Evolutionary conservation across 2,797 vertebrate species (phyloP).

Genomic region (Scleropages formosus): DNA sequence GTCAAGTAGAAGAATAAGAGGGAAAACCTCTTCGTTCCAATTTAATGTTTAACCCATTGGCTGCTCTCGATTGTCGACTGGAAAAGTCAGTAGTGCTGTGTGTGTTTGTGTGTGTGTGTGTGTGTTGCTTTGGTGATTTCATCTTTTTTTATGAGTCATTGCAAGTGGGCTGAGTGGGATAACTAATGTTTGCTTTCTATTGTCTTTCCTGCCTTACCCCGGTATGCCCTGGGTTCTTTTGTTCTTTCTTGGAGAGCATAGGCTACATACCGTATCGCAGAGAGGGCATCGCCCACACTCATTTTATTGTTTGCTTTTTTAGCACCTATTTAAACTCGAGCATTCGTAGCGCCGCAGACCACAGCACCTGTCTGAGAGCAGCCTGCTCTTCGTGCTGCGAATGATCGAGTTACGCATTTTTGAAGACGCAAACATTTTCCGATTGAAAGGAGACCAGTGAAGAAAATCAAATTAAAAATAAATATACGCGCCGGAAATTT

Average conservation of each 20-base stretch:
- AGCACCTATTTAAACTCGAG: too few species aligned
- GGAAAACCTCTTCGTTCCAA: neutral
- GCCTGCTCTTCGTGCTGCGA: neutral
- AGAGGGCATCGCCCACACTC: neutral
- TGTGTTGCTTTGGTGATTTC: conserved; percentile 11
- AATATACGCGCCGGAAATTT: too few species aligned
- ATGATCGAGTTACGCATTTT: neutral
- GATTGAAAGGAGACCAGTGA: too few species aligned
- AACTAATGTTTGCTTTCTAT: conserved; percentile 23
- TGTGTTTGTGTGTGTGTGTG: too few species aligned
- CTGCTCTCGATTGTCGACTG: neutral
- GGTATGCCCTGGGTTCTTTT: neutral
- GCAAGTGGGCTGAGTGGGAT: conserved; percentile 7
- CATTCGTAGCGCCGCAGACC: too few species aligned
- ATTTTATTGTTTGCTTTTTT: too few species aligned
- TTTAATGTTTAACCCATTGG: conserved; percentile 4
- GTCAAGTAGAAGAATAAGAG: conserved; percentile 13
- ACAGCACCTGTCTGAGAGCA: too few species aligned
- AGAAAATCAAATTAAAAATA: too few species aligned
- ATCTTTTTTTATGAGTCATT: conserved; percentile 27
- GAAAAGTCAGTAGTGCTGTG: conserved; percentile 1
- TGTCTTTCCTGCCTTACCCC: conserved; percentile 21
- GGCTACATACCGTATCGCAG: neutral
- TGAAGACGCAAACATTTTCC: neutral
- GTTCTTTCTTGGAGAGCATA: neutral